Conservation (phyloP, 1,140 invertebrate genomes). For the Lasioglossum baleicum region DNA sequence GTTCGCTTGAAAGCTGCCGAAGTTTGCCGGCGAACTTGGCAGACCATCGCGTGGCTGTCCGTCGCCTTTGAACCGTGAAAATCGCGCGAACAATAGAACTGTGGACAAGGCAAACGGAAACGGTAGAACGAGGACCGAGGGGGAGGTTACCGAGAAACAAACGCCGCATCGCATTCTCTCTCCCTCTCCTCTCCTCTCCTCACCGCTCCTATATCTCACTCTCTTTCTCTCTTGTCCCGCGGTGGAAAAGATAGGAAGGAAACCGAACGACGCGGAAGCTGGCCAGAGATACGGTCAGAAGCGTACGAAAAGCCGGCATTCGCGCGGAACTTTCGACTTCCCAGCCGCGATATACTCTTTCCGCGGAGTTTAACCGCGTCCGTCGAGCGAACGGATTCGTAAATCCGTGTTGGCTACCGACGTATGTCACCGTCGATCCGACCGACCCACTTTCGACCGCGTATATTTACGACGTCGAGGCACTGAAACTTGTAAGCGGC, state of each 20-base stretch:
- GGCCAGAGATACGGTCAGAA: conserved; percentile 8
- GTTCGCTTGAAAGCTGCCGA: conserved; percentile 54
- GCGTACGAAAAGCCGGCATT: not conserved
- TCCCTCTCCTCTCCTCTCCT: too few relatives aligned
- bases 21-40: conserved; percentile 59
- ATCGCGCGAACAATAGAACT: conserved; percentile 55
- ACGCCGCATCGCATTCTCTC: conserved; percentile 1
- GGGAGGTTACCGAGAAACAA: not conserved
- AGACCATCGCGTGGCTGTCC: conserved; percentile 49
- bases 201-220: too few relatives aligned
- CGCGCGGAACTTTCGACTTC: conserved; percentile 37
- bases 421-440: conserved; percentile 29
- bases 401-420: not conserved
- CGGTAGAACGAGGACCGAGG: not conserved
- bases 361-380: conserved; percentile 34
- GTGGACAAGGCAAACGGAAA: not conserved
- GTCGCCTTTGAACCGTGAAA: conserved; percentile 60
- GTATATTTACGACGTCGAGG: conserved; percentile 39
- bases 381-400: conserved; percentile 26
- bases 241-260: conserved; percentile 11
- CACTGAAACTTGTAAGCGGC: conserved; percentile 42
- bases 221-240: not conserved
- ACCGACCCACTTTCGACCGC: conserved; percentile 19
- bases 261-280: conserved; percentile 13
- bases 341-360: conserved; percentile 36